A percentile compares a stretch with the other conserved stretches of the same genome.
These are phyloP conservation scores for Octomys mimax DNA, from an alignment of 2,797 vertebrate genomes.

Conservation along the genomic window DNA sequence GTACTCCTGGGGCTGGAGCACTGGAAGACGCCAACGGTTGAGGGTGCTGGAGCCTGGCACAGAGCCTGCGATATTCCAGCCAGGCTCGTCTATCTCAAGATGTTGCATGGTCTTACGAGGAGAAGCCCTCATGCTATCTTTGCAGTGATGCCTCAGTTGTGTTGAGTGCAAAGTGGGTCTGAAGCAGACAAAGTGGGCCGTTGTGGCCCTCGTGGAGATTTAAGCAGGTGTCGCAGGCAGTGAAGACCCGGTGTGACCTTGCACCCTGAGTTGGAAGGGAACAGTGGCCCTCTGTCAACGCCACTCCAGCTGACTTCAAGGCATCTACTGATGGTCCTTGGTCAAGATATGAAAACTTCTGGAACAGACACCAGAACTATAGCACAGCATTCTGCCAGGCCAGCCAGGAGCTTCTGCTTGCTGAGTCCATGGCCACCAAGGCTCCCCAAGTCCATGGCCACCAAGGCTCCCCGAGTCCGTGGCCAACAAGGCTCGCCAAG, in stretches of 20 bases:
- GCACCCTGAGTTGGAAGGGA: background rate
- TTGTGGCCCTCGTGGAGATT: background rate
- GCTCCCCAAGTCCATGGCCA: too few relatives aligned
- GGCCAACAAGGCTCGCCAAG: too few relatives aligned
- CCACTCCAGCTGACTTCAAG: background rate
- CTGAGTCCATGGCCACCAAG: too few relatives aligned
- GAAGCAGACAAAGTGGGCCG: background rate
- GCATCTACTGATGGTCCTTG: background rate
- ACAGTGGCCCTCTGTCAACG: background rate
- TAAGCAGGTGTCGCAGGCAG: background rate
- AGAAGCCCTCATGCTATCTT: background rate
- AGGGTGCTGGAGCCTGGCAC: too few relatives aligned
- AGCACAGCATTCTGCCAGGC: background rate
- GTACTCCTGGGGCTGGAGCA: background rate
- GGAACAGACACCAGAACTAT: background rate
- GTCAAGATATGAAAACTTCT: background rate
- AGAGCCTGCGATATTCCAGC: background rate
- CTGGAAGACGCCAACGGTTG: background rate
- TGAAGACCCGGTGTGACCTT: background rate
- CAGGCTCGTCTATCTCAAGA: background rate
- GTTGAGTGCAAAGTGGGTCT: background rate
- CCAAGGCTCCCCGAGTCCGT: too few relatives aligned
- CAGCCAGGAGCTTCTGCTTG: background rate
- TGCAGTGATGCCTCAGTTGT: background rate
- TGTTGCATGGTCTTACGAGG: background rate